Conservation (phyloP, 2,113 vertebrate genomes). For the Neolamprologus sp. region DNA sequence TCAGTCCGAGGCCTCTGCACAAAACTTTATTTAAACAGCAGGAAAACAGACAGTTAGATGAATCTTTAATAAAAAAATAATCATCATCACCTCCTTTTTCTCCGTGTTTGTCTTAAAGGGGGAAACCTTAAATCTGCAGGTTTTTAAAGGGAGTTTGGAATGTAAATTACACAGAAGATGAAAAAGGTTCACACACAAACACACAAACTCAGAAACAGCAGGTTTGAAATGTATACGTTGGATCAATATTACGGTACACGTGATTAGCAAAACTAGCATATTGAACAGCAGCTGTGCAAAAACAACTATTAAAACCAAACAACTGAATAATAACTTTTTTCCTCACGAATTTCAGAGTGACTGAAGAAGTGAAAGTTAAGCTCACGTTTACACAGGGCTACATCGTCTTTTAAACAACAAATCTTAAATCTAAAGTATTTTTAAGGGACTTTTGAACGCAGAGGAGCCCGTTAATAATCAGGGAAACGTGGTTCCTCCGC, state of each 20-base stretch:
- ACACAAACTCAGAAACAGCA: fast-evolving
- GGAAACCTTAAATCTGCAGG: neutral
- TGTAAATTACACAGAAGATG: neutral
- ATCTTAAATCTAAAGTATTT: neutral
- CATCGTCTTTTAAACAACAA: neutral
- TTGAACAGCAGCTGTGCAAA: neutral
- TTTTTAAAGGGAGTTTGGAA: neutral
- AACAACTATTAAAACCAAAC: neutral
- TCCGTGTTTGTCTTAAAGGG: neutral
- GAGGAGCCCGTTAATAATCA: neutral
- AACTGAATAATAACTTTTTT: neutral
- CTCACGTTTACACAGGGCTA: fast-evolving
- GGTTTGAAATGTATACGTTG: fast-evolving
- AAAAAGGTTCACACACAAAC: neutral
- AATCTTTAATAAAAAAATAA: neutral
- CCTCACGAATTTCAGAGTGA: neutral
- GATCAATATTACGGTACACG: neutral
- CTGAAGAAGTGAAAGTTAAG: neutral
- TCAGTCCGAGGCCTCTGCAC: neutral
- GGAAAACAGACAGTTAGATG: neutral
- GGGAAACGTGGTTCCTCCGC: neutral
- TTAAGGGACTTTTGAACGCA: neutral
- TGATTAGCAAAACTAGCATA: fast-evolving
- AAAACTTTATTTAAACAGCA: neutral
- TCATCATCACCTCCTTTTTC: neutral